Evolutionary conservation across 2,888 invertebrate genomes (phyloP).

Genomic region (Tinea semifulvella): DNA sequence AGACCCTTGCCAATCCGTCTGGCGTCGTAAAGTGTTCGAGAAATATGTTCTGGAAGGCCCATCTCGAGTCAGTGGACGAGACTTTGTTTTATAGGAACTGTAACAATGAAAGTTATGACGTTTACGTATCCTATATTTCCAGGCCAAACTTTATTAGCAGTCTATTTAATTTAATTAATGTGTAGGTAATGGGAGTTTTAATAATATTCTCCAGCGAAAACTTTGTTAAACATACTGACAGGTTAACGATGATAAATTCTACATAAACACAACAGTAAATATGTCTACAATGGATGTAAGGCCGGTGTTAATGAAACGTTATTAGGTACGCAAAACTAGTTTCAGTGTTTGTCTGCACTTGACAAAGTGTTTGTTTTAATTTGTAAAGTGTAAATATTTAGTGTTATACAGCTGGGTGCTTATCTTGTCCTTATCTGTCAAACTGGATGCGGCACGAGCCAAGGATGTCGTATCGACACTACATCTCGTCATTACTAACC

Average conservation of each 20-base stretch:
- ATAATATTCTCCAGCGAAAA: too few relatives aligned
- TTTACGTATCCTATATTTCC: too few relatives aligned
- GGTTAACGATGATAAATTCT: not conserved
- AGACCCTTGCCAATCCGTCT: too few relatives aligned
- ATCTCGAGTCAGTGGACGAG: too few relatives aligned
- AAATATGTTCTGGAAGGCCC: too few relatives aligned
- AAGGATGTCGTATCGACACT: not conserved
- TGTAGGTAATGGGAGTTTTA: not conserved
- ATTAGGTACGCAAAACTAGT: conserved; percentile 7
- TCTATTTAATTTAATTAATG: conserved; percentile 1
- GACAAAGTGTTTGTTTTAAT: conserved; percentile 46
- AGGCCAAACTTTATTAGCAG: too few relatives aligned
- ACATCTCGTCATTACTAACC: not conserved
- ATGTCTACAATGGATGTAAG: conserved; percentile 4
- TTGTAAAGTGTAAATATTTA: conserved; percentile 56
- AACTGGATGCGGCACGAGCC: conserved; percentile 58
- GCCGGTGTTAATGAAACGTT: conserved; percentile 3
- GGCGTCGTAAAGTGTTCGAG: too few relatives aligned
- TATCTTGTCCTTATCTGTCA: conserved; percentile 64
- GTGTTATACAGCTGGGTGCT: conserved; percentile 43
- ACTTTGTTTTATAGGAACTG: too few relatives aligned
- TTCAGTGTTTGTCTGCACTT: conserved; percentile 6
- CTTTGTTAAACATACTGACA: conserved; percentile 7
- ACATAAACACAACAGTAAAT: not conserved
- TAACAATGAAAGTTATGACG: too few relatives aligned